Percentiles rank a stretch among this genome's conserved stretches.
Conservation (phyloP, 37 sponge, comb jelly and placozoan genomes). For the Aplysina aerophoba region DNA sequence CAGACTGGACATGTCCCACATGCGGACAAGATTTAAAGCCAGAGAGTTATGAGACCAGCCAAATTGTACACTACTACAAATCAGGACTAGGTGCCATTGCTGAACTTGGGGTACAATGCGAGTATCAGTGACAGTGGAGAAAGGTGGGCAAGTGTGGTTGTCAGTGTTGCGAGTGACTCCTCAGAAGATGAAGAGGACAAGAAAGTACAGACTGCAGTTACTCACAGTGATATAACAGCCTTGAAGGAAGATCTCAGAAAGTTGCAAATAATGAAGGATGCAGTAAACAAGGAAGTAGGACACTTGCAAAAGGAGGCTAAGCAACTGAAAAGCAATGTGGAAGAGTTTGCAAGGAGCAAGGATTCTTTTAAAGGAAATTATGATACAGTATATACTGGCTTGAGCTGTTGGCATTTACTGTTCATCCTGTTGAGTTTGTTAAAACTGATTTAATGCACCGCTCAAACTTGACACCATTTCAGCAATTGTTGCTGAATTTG, state of each 20-base stretch:
- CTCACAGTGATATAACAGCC: not conserved
- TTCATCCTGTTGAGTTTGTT: not conserved
- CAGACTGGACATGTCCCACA: too few relatives aligned
- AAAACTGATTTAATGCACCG: not conserved
- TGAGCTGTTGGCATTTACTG: not conserved
- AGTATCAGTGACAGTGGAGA: not conserved
- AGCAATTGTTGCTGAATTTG: not conserved
- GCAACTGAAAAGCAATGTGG: not conserved
- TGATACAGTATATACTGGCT: not conserved
- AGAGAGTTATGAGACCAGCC: too few relatives aligned
- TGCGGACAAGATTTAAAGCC: too few relatives aligned
- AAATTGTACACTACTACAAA: too few relatives aligned
- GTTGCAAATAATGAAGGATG: slow-evolving; percentile 3
- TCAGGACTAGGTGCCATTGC: too few relatives aligned
- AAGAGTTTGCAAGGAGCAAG: not conserved
- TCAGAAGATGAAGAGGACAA: not conserved
- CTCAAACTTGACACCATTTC: not conserved
- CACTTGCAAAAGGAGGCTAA: not conserved
- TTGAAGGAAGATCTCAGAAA: not conserved
- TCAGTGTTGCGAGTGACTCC: not conserved
- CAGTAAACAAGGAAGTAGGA: not conserved
- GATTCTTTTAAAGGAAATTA: not conserved
- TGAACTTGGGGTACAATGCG: not conserved
- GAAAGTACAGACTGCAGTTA: not conserved
- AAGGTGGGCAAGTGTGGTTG: not conserved